A percentile compares a stretch with the other conserved stretches of the same genome.
These are phyloP conservation scores for Campylorhamphus procurvoides DNA, from an alignment of 2,113 vertebrate genomes.

Conservation along the genomic window DNA sequence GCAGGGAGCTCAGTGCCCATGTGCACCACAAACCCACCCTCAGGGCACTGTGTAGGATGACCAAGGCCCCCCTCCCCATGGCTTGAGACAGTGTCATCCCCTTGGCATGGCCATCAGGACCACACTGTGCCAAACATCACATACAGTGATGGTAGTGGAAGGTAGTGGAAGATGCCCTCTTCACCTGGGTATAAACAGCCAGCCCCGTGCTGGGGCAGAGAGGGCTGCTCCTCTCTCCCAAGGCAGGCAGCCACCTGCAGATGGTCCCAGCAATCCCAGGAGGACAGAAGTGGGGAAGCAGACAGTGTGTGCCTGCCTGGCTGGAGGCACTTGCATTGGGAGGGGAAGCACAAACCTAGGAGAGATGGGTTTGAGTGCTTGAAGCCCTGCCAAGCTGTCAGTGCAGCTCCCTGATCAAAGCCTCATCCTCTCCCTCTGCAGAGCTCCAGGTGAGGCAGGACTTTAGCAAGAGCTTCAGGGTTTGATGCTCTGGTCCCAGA, in stretches of 20 bases:
- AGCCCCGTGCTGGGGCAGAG: not conserved
- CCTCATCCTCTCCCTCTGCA: not conserved
- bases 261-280: not conserved
- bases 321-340: not conserved
- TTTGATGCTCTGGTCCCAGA: not conserved
- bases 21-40: not conserved
- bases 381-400: not conserved
- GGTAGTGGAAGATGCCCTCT: not conserved
- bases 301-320: not conserved
- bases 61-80: not conserved
- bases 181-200: not conserved
- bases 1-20: not conserved
- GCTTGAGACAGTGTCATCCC: not conserved
- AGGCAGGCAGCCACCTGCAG: not conserved
- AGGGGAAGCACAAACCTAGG: not conserved
- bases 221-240: not conserved
- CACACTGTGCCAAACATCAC: accelerated
- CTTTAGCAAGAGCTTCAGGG: not conserved
- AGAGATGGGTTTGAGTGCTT: not conserved
- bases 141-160: too few relatives aligned
- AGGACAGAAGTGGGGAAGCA: not conserved
- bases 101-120: not conserved
- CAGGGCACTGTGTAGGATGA: not conserved
- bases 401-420: not conserved
- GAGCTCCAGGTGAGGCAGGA: not conserved